Conservation (phyloP, 2,888 invertebrate genomes). For the Kryphioiulus occultus region DNA sequence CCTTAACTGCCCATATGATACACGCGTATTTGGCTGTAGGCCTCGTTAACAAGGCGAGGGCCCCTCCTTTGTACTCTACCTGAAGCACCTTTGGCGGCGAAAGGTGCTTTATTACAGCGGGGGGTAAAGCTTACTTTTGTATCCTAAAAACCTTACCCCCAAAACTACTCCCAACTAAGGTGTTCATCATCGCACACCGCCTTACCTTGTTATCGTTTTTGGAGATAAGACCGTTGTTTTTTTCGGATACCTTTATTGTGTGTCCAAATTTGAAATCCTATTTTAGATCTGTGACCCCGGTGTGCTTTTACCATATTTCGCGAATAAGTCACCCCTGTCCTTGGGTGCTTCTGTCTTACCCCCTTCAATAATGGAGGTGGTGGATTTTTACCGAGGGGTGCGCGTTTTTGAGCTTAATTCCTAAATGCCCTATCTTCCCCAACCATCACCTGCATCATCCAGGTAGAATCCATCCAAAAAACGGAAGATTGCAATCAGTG, state of each 20-base stretch:
- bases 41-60: constrained; percentile 4
- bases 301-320: constrained; percentile 9
- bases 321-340: constrained; percentile 11
- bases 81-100: constrained; percentile 35
- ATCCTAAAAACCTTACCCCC: not conserved
- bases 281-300: constrained; percentile 30
- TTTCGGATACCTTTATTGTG: not conserved
- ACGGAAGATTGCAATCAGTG: not conserved
- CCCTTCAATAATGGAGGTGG: not conserved
- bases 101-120: constrained; percentile 11
- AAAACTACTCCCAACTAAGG: constrained; percentile 13
- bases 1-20: constrained; percentile 12
- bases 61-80: constrained; percentile 26
- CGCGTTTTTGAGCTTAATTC: not conserved
- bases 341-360: constrained; percentile 9
- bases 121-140: constrained; percentile 26
- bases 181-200: constrained; percentile 18
- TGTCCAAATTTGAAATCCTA: constrained; percentile 30
- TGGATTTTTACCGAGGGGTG: not conserved
- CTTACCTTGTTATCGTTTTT: not conserved
- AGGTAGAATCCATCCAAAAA: not conserved
- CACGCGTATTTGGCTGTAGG: not conserved
- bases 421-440: not conserved
- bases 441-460: not conserved
- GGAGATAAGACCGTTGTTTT: not conserved